Evolutionary conservation across 1,140 invertebrate species (phyloP).

Genomic region (Trichomalopsis sarcophagae): DNA sequence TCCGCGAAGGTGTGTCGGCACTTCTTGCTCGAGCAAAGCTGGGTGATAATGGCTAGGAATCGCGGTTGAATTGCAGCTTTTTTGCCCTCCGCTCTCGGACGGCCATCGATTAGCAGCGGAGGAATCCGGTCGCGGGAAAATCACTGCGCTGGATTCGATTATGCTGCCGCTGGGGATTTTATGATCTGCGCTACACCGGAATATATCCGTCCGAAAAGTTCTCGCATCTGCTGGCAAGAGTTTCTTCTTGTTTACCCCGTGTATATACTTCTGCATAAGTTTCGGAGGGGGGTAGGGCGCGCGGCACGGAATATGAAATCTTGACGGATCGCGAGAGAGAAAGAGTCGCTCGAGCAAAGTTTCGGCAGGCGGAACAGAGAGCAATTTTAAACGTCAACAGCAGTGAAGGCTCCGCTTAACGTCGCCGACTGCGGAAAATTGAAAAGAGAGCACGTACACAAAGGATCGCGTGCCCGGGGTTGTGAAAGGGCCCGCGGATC

Average conservation of each 20-base stretch:
- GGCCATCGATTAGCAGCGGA: background rate
- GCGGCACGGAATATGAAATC: background rate
- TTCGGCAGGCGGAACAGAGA: background rate
- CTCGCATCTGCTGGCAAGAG: background rate
- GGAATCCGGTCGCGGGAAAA: background rate
- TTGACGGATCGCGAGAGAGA: background rate
- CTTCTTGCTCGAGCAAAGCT: background rate
- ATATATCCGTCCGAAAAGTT: conserved; percentile 7
- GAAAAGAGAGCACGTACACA: background rate
- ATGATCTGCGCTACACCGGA: background rate
- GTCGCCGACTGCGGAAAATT: background rate
- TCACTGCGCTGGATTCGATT: background rate
- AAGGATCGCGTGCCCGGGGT: background rate
- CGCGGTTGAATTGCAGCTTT: background rate
- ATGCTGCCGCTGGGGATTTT: background rate
- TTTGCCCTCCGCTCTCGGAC: background rate
- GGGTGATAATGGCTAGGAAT: background rate
- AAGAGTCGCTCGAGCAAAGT: background rate
- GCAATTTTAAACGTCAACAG: conserved; percentile 38
- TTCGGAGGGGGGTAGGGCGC: background rate
- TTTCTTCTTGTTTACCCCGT: conserved; percentile 34
- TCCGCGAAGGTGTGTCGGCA: background rate
- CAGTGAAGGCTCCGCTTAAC: background rate
- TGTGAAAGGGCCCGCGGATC: background rate
- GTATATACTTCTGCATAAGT: background rate